Evolutionary conservation across 92 coral and sea anemone species (phyloP).

Genomic region (Pocillopora grandis): DNA sequence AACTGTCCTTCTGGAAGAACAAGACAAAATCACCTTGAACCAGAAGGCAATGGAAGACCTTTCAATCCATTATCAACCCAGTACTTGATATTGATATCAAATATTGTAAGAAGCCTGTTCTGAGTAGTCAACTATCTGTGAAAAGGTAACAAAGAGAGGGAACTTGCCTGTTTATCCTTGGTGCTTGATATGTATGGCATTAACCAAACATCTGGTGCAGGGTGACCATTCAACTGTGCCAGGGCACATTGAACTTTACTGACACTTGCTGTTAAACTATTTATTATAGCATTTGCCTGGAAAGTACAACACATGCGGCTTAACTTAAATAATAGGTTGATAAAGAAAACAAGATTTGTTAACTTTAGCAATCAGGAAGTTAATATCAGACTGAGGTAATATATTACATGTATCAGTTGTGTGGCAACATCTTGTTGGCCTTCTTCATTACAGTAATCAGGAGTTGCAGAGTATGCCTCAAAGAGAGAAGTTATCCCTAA

Average conservation of each 20-base stretch:
- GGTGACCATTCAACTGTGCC: constrained; percentile 73
- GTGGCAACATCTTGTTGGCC: constrained; percentile 91
- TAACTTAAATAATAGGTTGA: neutral
- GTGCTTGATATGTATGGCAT: constrained; percentile 69
- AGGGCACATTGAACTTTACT: constrained; percentile 83
- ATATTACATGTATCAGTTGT: constrained; percentile 73
- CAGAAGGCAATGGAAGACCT: no score
- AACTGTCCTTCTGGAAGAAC: no score
- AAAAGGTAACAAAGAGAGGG: no score
- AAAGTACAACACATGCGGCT: neutral
- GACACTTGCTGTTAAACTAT: constrained; percentile 87
- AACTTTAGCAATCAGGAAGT: no score
- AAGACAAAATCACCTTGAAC: no score
- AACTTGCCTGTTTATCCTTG: constrained; percentile 87
- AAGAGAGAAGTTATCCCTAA: constrained; percentile 78
- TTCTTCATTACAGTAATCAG: constrained; percentile 86
- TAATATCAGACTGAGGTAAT: no score
- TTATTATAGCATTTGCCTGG: constrained; percentile 93
- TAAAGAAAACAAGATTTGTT: no score
- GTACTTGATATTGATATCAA: no score
- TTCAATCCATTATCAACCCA: no score
- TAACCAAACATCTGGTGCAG: constrained; percentile 71
- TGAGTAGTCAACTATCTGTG: no score
- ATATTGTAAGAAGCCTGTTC: no score
- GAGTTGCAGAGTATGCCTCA: constrained; percentile 85